Percentiles rank a stretch among this genome's conserved stretches.
Evolutionary conservation across 2,113 vertebrate genomes (phyloP).

Genomic region (Nanorana parkeri): DNA sequence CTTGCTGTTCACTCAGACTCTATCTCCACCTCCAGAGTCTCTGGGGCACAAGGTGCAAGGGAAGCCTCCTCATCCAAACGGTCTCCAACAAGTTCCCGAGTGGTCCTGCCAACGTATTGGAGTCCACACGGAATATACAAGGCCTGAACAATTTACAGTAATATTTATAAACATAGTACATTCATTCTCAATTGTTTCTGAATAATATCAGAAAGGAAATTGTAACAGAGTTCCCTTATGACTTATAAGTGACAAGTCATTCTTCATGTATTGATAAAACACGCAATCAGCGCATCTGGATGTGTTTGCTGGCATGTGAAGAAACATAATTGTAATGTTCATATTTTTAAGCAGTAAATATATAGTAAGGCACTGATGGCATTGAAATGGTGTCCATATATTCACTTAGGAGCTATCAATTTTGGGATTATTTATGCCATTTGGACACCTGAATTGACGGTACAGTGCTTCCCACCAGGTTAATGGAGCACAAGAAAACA

Average conservation of each 20-base stretch:
- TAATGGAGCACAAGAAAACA: conserved; percentile 51
- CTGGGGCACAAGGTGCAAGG: no score
- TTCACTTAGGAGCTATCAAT: conserved; percentile 37
- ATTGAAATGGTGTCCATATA: conserved; percentile 37
- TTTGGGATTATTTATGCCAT: conserved; percentile 45
- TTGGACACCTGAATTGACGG: conserved; percentile 43
- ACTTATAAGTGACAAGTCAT: conserved; percentile 10
- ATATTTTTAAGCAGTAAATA: conserved; percentile 39
- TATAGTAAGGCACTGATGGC: conserved; percentile 23
- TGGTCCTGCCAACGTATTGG: no score
- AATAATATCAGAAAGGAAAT: background rate
- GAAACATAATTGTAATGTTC: conserved; percentile 37
- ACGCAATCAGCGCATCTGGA: conserved; percentile 22
- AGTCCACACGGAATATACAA: no score
- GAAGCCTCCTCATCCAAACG: no score
- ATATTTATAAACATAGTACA: no score
- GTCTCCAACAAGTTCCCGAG: no score
- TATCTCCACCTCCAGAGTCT: no score
- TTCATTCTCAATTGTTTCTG: background rate
- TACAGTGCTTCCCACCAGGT: conserved; percentile 39
- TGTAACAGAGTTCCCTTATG: background rate
- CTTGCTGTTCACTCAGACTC: no score
- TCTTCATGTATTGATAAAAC: conserved; percentile 31
- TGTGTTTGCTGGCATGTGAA: conserved; percentile 34
- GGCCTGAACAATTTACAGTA: no score